Evolutionary conservation across 2,797 vertebrate species (phyloP), one percentile per base, ranked within the genome.

Genomic region (Xenentodon cancila): DNA sequence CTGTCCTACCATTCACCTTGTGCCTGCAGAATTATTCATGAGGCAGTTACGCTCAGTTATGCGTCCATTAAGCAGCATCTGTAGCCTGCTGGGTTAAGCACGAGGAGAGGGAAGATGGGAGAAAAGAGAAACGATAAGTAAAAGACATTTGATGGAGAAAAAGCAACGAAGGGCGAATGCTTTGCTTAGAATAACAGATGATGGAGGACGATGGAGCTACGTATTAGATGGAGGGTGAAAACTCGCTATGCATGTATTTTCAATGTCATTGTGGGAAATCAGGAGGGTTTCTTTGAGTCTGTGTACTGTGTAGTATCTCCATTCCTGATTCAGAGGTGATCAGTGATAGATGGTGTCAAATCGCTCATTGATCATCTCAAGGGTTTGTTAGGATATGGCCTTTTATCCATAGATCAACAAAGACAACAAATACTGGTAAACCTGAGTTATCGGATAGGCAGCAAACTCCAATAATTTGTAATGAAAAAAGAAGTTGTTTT

Each of bases 11-110:
- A 21, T 66, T 86, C 84, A 88, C 83, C 86, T 84, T 76, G 70
- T 52, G 64, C 63, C 72, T 71, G 61, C 60, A 58, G 75, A 87
- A 87, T 90, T 77, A 88, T 88, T 88, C 86, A 90, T 53, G 12
- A 85, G 71, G 84, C 75, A 61, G 82, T 90, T 87, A 80, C 47
- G 61, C 79, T 82, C 77, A 64, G 75, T 79, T 86, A 80, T 75
- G 80, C 64, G 54, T 80, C 88, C 84, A 86, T 86, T 87, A 88
- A 81, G 71, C 67, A 68, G 75, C 85, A 86, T 86, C 84, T 82
- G 83, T 75, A 82, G 71, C 75, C 64, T 68, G 64, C 74, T 65
- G 61, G 63, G 73, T 64, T 53, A 37, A 65, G 68, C 54, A 68
- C 13, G 51, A 59, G 37, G 43, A n/a, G 18, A 51, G 3, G 43